phyloP scores from a whole-genome alignment of 2,797 vertebrate species.

The Sebastes reedi region DNA sequence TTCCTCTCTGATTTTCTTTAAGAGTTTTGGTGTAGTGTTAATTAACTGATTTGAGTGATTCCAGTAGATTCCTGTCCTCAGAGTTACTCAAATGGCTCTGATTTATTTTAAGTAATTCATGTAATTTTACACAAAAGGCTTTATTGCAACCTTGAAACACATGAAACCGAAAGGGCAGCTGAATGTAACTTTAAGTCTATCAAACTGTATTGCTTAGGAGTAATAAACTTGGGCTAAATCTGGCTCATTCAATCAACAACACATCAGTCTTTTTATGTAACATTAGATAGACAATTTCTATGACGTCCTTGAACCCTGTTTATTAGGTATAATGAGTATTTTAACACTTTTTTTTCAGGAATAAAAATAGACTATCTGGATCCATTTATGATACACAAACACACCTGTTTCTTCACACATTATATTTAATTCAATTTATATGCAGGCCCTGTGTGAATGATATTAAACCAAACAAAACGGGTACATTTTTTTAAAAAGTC shows the following conservation, averaged over 20 bases:
- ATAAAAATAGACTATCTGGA: not conserved
- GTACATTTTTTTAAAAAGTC: not conserved
- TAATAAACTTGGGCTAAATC: not conserved
- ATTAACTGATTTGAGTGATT: not conserved
- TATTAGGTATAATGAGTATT: not conserved
- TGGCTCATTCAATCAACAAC: not conserved
- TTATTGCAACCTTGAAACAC: not conserved
- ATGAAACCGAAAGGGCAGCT: not conserved
- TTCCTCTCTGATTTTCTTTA: not conserved
- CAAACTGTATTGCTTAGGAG: not conserved
- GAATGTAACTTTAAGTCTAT: not conserved
- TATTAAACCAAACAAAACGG: too few relatives aligned
- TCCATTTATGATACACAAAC: not conserved
- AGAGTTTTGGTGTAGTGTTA: not conserved
- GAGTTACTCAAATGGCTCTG: not conserved
- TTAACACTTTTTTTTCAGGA: not conserved
- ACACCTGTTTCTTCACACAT: not conserved
- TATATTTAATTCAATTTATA: not conserved
- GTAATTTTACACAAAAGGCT: not conserved
- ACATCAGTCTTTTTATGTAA: not conserved
- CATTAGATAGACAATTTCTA: not conserved
- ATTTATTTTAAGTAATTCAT: not conserved
- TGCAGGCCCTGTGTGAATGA: too few relatives aligned
- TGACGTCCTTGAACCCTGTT: not conserved
- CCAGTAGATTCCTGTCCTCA: not conserved